Base-by-base conservation (phyloP, 2,113 vertebrate species). In the Sclerurus mexicanus region DNA sequence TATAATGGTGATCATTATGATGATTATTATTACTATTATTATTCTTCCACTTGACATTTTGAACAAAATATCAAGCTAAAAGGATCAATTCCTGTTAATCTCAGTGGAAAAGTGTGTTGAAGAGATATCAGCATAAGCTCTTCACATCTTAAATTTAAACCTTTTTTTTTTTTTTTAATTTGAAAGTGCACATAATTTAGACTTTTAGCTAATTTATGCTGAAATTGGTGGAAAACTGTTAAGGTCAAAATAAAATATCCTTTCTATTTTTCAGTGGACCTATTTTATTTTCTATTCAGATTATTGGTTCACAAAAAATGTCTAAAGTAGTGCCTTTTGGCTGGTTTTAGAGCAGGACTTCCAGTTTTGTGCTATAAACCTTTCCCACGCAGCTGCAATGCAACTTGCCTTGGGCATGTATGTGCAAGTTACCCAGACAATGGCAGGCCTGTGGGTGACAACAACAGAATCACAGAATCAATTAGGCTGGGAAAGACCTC, bases 361-460 rank as follows among this genome's bases (percentile, higher is more conserved):
- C 14, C 23, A 62, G 39, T 67, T 85, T 50, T 31, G 37, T 49
- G 35, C 21, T 47, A 19, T 8, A 80, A 69, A 30, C 28, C 8
- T 47, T 55, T 63, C n/a, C 44, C 4, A 22, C 9, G 14, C 40
- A 40, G 50, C 37, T 58, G 2, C 13, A n/a, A 2, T 2, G 4
- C 16, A 31, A 27, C 15, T 52, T 1, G 0, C 9, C 9, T 3
- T 2, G 24, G 15, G 7, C 8, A 17, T 42, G 23, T 31, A 12
- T 1, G 0, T 14, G 10, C 40, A 47, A 87, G 46, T 49, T 15
- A 87, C 27, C 4, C 1, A 7, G 25, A 31, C 0, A 3, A 35
- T 23, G 11, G 23, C 18, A 64, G 31, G 27, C 39, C 15, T 14
- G 20, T 8, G 3, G 18, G 16, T 44, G 33, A 35, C 52, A 50